Evolutionary conservation across 2,888 invertebrate species (phyloP), one percentile per base, ranked within the genome.

Genomic region (Merodon equestris): DNA sequence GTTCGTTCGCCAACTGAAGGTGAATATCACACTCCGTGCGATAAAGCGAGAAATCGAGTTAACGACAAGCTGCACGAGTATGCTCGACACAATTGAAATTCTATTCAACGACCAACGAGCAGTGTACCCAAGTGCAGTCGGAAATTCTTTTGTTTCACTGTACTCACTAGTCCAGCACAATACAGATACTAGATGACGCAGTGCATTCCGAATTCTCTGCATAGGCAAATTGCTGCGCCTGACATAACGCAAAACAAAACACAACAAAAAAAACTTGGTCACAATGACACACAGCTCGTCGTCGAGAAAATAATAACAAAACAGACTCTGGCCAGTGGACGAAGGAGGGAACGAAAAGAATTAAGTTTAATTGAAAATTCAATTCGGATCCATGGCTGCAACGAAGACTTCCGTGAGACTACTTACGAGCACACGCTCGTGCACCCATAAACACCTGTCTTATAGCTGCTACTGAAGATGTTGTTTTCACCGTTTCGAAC

Each of bases 61-160:
- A n/a, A n/a, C n/a, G n/a, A 27, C 27, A 27, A 27, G 15, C 51
- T 13, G 18, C 38, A 54, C 9, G 47, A 40, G 47, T 40, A 48
- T 60, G 38, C 50, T 53, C 71, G 71, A 60, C 56, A 61, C 64
- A 72, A 76, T 76, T 71, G 50, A 44, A 54, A 42, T 58, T 63
- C 36, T 56, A 61, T 50, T 54, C 27, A 54, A 48, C 15, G 45
- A 12, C 61, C 3, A 3, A n/a, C 13, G 44, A 9, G 47, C 7
- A 47, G 7, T 50, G 15, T n/a, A 18, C n/a, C 13, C 14, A 38
- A 45, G 38, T 66, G 48, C 48, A 19, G 18, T 38, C 19, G 15
- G 10, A 14, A 19, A 27, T 19, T 51, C 61, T 61, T 70, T 61
- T 70, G 60, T 61, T 61, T 40, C 15, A 27, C 17, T 68, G 18